Base-by-base conservation (phyloP, 2,797 vertebrate species). In the Periophthalmus magnuspinnatus region DNA sequence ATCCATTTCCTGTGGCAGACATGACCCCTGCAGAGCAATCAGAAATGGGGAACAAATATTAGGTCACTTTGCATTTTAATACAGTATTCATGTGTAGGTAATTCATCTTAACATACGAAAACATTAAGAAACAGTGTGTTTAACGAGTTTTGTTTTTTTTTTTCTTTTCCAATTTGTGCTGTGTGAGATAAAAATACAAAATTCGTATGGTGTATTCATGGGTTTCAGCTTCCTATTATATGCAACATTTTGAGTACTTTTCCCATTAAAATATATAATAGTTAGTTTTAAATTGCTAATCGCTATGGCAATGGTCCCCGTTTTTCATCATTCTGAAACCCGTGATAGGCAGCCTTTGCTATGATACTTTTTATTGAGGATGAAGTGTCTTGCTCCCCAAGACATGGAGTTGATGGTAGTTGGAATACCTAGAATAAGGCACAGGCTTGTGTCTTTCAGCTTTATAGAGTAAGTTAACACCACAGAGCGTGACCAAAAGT, bases 1-100 rank as follows among this genome's bases (percentile, higher is more conserved):
- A 97, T 7, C 97, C 95, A 24, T 99, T 99, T 60, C 96, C 97
- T 61, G 93, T 89, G 59, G 94, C 93, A 50, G 96, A 96, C 81
- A 99, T 60, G 69, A 98, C 84, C 24, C 97, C 97, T 99, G 89
- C 5, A 82, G 76, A 22, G 75, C 28, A 83, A 24, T 71, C 1
- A 68, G 17, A 69, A 16, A 72, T 5, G 17, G 7, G 64, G 6
- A 28, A 16, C 22, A 63, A 63, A 63, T 47, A 63, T 64, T 47
- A 28, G 14, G 5, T 19, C 19, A 34, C 59, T 61, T 61, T 61
- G 9, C 34, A 64, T 64, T 64, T 47, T 28, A 48, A 47, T 64
- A 47, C n/a, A 14, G 16, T 28, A 9, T 45, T 61, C n/a, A 36
- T 41, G n/a, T 11, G 28, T 33, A 34, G 19, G 13, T 59, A 33